Evolutionary conservation across 2,113 vertebrate genomes (phyloP).

Genomic region (Glaucomys volans): DNA sequence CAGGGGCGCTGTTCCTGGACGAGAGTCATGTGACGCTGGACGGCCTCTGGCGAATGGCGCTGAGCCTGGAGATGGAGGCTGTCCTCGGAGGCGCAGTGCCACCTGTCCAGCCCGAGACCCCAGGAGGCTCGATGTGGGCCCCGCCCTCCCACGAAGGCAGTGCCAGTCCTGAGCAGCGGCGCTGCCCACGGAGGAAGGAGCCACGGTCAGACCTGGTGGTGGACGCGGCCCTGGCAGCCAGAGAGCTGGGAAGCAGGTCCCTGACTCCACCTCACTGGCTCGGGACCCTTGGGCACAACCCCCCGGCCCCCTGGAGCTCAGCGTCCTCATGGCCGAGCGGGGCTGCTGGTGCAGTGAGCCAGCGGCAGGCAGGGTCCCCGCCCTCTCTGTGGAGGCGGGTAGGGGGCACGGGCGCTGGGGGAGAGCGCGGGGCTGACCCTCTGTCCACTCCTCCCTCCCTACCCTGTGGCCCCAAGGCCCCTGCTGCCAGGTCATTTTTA

Average conservation of each 20-base stretch:
- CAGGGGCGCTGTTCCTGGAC: background rate
- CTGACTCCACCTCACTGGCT: background rate
- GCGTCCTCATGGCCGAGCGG: no score
- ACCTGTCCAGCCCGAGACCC: no score
- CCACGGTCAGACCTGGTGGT: background rate
- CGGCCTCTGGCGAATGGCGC: background rate
- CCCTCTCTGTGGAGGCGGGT: no score
- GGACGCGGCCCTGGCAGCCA: background rate
- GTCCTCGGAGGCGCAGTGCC: background rate
- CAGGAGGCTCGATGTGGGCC: no score
- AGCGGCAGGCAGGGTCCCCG: no score
- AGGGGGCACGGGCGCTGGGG: no score
- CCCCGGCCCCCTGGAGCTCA: background rate
- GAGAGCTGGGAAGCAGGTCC: background rate
- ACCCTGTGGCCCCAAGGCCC: background rate
- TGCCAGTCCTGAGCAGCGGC: background rate
- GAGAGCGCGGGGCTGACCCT: no score
- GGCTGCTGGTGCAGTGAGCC: no score
- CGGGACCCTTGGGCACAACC: no score
- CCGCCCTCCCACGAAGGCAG: background rate
- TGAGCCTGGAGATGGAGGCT: background rate
- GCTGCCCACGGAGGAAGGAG: background rate
- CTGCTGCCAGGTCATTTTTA: background rate
- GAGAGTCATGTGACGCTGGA: background rate
- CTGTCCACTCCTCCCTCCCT: no score